Evolutionary conservation across 2,888 invertebrate species (phyloP).

Genomic region (Caenorhabditis drosophilae): DNA sequence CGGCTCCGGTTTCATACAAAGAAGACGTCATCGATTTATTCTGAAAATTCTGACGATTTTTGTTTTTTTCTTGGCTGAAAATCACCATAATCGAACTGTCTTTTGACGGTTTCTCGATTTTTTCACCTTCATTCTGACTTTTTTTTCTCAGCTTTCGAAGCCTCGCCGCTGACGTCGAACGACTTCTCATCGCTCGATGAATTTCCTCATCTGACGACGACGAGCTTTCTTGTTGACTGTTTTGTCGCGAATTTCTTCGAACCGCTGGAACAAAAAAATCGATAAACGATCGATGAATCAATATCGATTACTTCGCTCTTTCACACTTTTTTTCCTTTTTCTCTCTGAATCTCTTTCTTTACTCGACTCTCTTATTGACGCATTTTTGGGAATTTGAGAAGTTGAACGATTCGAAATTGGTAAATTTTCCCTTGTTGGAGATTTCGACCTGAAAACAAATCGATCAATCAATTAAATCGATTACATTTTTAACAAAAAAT

Average conservation of each 20-base stretch:
- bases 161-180: conserved; percentile 24
- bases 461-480: conserved; percentile 9
- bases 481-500: too few species aligned
- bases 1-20: conserved; percentile 29
- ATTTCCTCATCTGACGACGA: conserved; percentile 44
- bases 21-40: conserved; percentile 37
- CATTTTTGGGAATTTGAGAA: conserved; percentile 28
- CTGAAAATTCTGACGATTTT: too few species aligned
- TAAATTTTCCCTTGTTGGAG: conserved; percentile 30
- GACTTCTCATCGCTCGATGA: conserved; percentile 18
- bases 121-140: too few species aligned
- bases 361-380: conserved; percentile 43
- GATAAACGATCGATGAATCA: background rate
- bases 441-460: conserved; percentile 19
- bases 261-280: conserved; percentile 36
- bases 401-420: conserved; percentile 9
- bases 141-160: conserved; percentile 22
- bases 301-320: conserved; percentile 49
- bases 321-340: conserved; percentile 25
- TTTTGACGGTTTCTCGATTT: too few species aligned
- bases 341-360: conserved; percentile 37
- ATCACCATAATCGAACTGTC: too few species aligned
- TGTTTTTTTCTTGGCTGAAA: too few species aligned
- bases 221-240: conserved; percentile 42
- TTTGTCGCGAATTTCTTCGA: conserved; percentile 47